phyloP scores from a whole-genome alignment of 2,888 invertebrate species.

The Netelia melanura region DNA sequence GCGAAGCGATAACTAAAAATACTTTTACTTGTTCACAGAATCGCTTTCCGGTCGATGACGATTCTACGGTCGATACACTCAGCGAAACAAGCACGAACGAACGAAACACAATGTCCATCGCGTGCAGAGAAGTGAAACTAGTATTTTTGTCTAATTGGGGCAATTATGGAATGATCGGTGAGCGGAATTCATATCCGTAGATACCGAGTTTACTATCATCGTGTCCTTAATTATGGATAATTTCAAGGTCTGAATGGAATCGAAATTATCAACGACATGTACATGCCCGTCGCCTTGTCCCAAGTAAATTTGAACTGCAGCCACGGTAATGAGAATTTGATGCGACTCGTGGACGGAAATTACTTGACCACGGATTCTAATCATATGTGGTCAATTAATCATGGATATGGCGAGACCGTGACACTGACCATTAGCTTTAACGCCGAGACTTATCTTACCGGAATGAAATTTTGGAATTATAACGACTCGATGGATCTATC shows the following conservation, averaged over 20 bases:
- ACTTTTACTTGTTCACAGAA: slow-evolving; percentile 19
- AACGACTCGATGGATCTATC: slow-evolving; percentile 90
- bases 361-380: slow-evolving; percentile 89
- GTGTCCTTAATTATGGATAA: background rate
- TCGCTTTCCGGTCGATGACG: slow-evolving; percentile 29
- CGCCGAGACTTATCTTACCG: slow-evolving; percentile 82
- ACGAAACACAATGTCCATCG: slow-evolving; percentile 70
- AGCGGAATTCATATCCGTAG: slow-evolving; percentile 16
- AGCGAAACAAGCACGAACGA: slow-evolving; percentile 68
- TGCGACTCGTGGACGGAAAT: slow-evolving; percentile 88
- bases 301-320: slow-evolving; percentile 71
- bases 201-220: background rate
- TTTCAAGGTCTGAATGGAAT: slow-evolving; percentile 77
- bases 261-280: slow-evolving; percentile 76
- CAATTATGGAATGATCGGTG: slow-evolving; percentile 87
- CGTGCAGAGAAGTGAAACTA: slow-evolving; percentile 85
- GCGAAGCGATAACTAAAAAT: background rate
- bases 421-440: slow-evolving; percentile 72
- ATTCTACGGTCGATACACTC: slow-evolving; percentile 42
- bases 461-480: slow-evolving; percentile 93
- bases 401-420: slow-evolving; percentile 73
- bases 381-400: slow-evolving; percentile 89
- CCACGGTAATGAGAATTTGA: slow-evolving; percentile 82
- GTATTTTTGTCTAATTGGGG: slow-evolving; percentile 89
- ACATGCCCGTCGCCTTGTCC: slow-evolving; percentile 68